A percentile compares a stretch with the other conserved stretches of the same genome.
Evolutionary conservation across 2,797 vertebrate species (phyloP).

Genomic region (Fistularia commersonii): DNA sequence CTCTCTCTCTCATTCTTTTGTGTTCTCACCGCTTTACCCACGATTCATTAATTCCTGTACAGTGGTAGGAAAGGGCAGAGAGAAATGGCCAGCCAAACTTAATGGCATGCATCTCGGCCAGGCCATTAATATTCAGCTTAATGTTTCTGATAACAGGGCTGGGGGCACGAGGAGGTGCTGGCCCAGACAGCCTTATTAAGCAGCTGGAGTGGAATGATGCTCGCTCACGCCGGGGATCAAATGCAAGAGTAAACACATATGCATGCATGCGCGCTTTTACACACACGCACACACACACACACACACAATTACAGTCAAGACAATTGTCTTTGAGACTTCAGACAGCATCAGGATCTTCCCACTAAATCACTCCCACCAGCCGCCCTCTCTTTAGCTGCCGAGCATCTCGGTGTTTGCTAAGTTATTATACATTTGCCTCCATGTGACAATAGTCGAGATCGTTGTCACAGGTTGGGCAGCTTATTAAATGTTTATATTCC

Average conservation of each 20-base stretch:
- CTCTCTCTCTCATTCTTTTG: conserved; percentile 35
- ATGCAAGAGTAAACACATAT: conserved; percentile 71
- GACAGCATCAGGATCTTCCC: conserved; percentile 58
- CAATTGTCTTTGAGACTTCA: conserved; percentile 61
- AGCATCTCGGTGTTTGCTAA: conserved; percentile 36
- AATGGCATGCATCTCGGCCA: conserved; percentile 94
- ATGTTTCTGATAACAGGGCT: conserved; percentile 98
- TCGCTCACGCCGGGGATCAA: conserved; percentile 66
- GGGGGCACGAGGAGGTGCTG: conserved; percentile 85
- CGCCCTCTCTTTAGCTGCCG: conserved; percentile 48
- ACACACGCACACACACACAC: conserved; percentile 13
- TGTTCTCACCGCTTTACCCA: conserved; percentile 69
- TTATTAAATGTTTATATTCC: conserved; percentile 49
- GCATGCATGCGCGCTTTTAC: conserved; percentile 14
- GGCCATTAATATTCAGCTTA: conserved; percentile 98
- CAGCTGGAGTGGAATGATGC: conserved; percentile 79
- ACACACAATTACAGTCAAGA: conserved; percentile 43
- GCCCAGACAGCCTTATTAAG: conserved; percentile 82
- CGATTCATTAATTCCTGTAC: conserved; percentile 82
- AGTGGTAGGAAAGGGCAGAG: conserved; percentile 87
- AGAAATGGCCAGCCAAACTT: conserved; percentile 92
- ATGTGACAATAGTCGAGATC: conserved; percentile 7
- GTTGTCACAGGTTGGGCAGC: conserved; percentile 36
- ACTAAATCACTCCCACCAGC: conserved; percentile 50
- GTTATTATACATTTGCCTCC: conserved; percentile 15